phyloP scores from a whole-genome alignment of 1,140 invertebrate species.

The Trichonephila clavata region DNA sequence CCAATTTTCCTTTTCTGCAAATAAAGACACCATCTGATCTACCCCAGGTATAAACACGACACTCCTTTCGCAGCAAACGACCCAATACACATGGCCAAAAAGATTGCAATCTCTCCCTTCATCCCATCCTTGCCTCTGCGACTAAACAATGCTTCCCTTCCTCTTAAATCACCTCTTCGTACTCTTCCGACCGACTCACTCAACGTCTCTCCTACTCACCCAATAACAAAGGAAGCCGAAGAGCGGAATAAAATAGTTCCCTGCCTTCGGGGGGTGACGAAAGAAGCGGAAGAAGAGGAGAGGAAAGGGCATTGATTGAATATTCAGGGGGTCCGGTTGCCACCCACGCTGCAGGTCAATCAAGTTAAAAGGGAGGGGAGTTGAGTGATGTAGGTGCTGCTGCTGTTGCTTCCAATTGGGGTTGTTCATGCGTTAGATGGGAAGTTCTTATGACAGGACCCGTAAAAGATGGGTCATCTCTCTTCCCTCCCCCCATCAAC shows the following conservation, averaged over 20 bases:
- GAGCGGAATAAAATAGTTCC: constrained; percentile 60
- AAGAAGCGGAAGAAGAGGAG: background rate
- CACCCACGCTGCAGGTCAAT: constrained; percentile 51
- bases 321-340: constrained; percentile 39
- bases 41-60: background rate
- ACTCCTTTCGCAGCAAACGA: background rate
- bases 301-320: constrained; percentile 34
- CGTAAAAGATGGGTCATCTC: background rate
- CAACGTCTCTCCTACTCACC: constrained; percentile 25
- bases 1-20: background rate
- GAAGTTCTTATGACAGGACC: constrained; percentile 11
- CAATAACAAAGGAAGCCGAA: constrained; percentile 35
- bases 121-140: background rate
- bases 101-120: background rate
- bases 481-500: background rate
- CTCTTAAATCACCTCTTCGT: constrained; percentile 24
- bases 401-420: constrained; percentile 10
- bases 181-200: constrained; percentile 26
- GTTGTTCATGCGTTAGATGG: constrained; percentile 11
- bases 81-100: background rate
- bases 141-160: constrained; percentile 22
- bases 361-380: constrained; percentile 34
- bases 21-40: background rate
- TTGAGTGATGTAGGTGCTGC: background rate
- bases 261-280: background rate